phyloP scores from a whole-genome alignment of 2,797 vertebrate species.

The Ibycter americanus region DNA sequence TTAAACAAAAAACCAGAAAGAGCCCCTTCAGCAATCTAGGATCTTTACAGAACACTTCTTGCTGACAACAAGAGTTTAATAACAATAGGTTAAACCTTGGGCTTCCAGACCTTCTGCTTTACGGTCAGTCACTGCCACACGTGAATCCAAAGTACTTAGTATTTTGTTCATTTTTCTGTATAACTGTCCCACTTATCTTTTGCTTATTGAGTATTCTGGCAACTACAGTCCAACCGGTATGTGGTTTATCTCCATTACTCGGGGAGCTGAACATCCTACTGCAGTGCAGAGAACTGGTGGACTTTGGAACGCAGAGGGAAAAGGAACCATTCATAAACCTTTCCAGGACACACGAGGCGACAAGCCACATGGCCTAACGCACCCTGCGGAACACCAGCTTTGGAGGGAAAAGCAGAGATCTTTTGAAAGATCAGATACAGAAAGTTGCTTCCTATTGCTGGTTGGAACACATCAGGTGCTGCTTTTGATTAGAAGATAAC shows the following conservation, averaged over 20 bases:
- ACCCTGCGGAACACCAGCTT: background rate
- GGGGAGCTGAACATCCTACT: background rate
- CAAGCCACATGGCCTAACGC: background rate
- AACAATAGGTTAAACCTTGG: background rate
- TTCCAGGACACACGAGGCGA: background rate
- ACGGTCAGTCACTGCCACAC: background rate
- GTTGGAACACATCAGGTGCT: background rate
- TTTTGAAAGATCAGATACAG: background rate
- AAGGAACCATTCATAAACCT: background rate
- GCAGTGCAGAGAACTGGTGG: background rate
- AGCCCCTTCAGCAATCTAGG: background rate
- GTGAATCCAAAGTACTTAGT: background rate
- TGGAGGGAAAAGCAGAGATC: background rate
- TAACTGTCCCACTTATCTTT: background rate
- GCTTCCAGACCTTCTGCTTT: background rate
- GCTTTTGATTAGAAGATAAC: background rate
- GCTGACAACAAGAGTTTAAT: background rate
- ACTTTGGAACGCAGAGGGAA: background rate
- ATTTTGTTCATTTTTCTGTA: background rate
- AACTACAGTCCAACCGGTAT: background rate
- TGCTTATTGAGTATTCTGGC: background rate
- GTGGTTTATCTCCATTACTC: background rate
- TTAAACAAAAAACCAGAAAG: background rate
- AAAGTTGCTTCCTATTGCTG: background rate
- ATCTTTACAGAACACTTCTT: background rate